phyloP scores from a whole-genome alignment of 1,140 invertebrate genomes.

The Oedothorax gibbosus region DNA sequence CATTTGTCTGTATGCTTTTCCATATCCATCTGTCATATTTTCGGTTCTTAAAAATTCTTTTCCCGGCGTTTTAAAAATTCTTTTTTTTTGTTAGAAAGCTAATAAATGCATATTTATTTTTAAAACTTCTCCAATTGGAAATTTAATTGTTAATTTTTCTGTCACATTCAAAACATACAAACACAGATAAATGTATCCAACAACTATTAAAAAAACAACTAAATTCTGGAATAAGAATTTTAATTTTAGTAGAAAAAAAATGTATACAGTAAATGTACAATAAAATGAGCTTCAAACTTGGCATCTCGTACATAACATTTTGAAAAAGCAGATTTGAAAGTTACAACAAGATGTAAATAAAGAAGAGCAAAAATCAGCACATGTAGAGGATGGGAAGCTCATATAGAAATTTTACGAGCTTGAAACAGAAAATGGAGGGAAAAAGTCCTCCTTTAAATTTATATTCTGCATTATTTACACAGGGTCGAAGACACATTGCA shows the following conservation, averaged over 20 bases:
- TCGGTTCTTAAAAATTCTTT: no score
- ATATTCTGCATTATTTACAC: slow-evolving; percentile 13
- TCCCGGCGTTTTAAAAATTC: no score
- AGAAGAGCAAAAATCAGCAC: slow-evolving; percentile 25
- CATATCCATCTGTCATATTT: no score
- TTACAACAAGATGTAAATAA: slow-evolving; percentile 34
- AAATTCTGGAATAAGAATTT: slow-evolving; percentile 32
- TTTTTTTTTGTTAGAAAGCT: no score
- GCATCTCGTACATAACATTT: slow-evolving; percentile 28
- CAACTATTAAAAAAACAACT: not conserved
- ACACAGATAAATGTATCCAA: not conserved
- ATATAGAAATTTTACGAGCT: slow-evolving; percentile 18
- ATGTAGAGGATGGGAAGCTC: slow-evolving; percentile 39
- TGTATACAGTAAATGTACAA: slow-evolving; percentile 61
- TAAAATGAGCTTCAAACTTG: slow-evolving; percentile 61
- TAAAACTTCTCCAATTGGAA: no score
- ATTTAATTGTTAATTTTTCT: no score
- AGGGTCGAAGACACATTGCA: slow-evolving; percentile 44
- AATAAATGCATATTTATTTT: no score
- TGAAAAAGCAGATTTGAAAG: slow-evolving; percentile 24
- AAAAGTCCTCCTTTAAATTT: not conserved
- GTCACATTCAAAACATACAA: no score
- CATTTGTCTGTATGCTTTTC: no score
- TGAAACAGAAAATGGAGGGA: not conserved
- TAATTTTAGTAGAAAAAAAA: slow-evolving; percentile 59